phyloP scores from a whole-genome alignment of 35 echinoderm and acorn worm genomes.

The Lytechinus variegatus region DNA sequence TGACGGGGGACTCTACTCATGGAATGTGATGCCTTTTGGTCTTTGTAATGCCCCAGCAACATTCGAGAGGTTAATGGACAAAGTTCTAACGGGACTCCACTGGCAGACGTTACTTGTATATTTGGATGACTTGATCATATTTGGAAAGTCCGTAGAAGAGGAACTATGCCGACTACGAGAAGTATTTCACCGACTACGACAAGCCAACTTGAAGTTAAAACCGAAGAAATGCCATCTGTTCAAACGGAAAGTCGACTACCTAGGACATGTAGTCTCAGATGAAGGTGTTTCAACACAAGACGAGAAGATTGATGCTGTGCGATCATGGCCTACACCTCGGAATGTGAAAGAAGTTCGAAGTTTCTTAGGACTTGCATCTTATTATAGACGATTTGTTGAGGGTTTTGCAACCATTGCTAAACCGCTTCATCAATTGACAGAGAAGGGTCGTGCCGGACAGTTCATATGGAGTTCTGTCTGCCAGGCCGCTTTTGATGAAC shows the following conservation, averaged over 20 bases:
- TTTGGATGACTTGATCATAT: slow-evolving; percentile 63
- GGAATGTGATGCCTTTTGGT: slow-evolving; percentile 76
- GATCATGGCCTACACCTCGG: slow-evolving; percentile 50
- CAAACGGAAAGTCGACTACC: slow-evolving; percentile 34
- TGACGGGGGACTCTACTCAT: slow-evolving; percentile 43
- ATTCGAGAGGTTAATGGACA: slow-evolving; percentile 72
- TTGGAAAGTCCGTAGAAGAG: slow-evolving; percentile 35
- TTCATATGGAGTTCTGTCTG: slow-evolving; percentile 52
- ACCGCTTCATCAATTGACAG: slow-evolving; percentile 54
- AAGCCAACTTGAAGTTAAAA: slow-evolving; percentile 52
- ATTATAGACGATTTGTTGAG: slow-evolving; percentile 60
- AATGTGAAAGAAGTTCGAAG: slow-evolving; percentile 54
- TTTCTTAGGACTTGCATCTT: slow-evolving; percentile 59
- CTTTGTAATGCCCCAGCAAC: slow-evolving; percentile 66
- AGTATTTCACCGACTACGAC: slow-evolving; percentile 55
- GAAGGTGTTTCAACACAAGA: slow-evolving; percentile 47
- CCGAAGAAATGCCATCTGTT: slow-evolving; percentile 67
- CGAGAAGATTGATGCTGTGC: slow-evolving; percentile 46
- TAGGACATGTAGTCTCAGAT: slow-evolving; percentile 60
- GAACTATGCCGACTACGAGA: background rate
- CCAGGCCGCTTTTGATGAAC: slow-evolving; percentile 40
- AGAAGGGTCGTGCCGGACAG: slow-evolving; percentile 24
- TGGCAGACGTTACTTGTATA: slow-evolving; percentile 69
- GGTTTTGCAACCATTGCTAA: slow-evolving; percentile 54
- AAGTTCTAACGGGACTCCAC: slow-evolving; percentile 54